A percentile compares a stretch with the other conserved stretches of the same genome.
Evolutionary conservation across 2,797 vertebrate species (phyloP).

Genomic region (Takifugu rubripes): DNA sequence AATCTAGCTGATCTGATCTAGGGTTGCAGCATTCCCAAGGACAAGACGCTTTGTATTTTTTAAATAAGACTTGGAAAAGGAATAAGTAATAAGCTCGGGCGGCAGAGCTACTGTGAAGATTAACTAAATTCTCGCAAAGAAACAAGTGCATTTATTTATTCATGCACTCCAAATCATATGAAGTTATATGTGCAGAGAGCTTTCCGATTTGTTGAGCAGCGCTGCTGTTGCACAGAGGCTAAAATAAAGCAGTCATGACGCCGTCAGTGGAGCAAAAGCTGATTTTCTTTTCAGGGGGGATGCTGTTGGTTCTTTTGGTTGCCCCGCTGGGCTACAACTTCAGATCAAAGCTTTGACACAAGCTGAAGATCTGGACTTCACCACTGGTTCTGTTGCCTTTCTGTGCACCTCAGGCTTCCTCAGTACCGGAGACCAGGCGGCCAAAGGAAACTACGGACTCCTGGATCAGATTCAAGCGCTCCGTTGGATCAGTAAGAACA

Average conservation of each 20-base stretch:
- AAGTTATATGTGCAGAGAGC: slow-evolving; percentile 30
- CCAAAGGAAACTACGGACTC: slow-evolving; percentile 98
- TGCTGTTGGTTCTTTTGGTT: slow-evolving; percentile 36
- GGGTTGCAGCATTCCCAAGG: slow-evolving; percentile 49
- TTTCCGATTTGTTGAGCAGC: slow-evolving; percentile 35
- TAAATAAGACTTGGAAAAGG: slow-evolving; percentile 39
- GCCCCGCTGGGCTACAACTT: slow-evolving; percentile 35
- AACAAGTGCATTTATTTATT: slow-evolving; percentile 36
- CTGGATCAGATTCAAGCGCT: slow-evolving; percentile 98
- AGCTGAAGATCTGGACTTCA: slow-evolving; percentile 29
- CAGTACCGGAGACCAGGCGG: slow-evolving; percentile 98
- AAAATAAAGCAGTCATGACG: slow-evolving; percentile 33
- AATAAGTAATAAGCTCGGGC: slow-evolving; percentile 39
- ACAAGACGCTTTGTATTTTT: slow-evolving; percentile 37
- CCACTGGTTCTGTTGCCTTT: slow-evolving; percentile 32
- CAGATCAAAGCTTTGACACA: slow-evolving; percentile 47
- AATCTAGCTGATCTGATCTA: slow-evolving; percentile 47
- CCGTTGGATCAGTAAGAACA: slow-evolving; percentile 86
- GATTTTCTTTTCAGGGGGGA: slow-evolving; percentile 50
- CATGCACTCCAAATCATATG: slow-evolving; percentile 27
- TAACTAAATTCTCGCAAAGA: slow-evolving; percentile 37
- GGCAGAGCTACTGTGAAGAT: slow-evolving; percentile 20
- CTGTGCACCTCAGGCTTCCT: slow-evolving; percentile 85
- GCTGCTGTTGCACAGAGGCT: background rate
- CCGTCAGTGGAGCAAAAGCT: slow-evolving; percentile 34